Percentiles rank a stretch among this genome's conserved stretches.
Conservation (phyloP, 2,888 invertebrate genomes). For the Torymus tubicola region DNA sequence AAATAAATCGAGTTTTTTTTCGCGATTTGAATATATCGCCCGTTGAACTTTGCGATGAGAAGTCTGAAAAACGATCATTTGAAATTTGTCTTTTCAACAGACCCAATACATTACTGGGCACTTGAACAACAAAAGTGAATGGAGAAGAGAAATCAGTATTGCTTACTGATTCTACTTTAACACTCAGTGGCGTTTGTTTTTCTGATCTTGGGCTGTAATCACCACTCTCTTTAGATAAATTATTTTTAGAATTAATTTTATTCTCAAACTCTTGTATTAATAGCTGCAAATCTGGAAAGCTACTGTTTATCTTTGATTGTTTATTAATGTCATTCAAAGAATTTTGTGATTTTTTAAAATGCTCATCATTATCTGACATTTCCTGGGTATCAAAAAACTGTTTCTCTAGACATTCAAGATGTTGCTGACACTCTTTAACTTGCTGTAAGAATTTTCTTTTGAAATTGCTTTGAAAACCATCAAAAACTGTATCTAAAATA, state of each 20-base stretch:
- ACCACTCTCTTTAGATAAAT: slow-evolving; percentile 2
- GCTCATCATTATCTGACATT: slow-evolving; percentile 1
- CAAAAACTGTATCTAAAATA: slow-evolving; percentile 23
- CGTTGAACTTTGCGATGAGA: slow-evolving; percentile 14
- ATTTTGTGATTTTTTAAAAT: slow-evolving; percentile 4
- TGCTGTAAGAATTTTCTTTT: slow-evolving; percentile 44
- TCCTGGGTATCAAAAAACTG: slow-evolving; percentile 38
- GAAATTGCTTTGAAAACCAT: slow-evolving; percentile 21
- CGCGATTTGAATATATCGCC: background rate
- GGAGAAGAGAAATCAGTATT: slow-evolving; percentile 12
- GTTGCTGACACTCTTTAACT: slow-evolving; percentile 48
- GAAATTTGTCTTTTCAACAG: slow-evolving; percentile 12
- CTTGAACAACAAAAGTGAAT: slow-evolving; percentile 45
- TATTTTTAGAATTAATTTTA: slow-evolving; percentile 22
- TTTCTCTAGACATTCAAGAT: slow-evolving; percentile 47
- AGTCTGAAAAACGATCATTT: background rate
- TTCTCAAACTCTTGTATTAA: slow-evolving; percentile 31
- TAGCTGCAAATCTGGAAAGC: slow-evolving; percentile 22
- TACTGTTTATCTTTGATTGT: background rate
- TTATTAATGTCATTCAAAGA: slow-evolving; percentile 25
- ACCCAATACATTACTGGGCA: slow-evolving; percentile 43
- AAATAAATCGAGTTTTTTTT: slow-evolving; percentile 26
- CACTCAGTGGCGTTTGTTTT: slow-evolving; percentile 16
- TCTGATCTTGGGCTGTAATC: background rate
- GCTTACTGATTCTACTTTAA: slow-evolving; percentile 18